Conservation (phyloP, 2,113 vertebrate species). For the Nematolebias whitei region DNA sequence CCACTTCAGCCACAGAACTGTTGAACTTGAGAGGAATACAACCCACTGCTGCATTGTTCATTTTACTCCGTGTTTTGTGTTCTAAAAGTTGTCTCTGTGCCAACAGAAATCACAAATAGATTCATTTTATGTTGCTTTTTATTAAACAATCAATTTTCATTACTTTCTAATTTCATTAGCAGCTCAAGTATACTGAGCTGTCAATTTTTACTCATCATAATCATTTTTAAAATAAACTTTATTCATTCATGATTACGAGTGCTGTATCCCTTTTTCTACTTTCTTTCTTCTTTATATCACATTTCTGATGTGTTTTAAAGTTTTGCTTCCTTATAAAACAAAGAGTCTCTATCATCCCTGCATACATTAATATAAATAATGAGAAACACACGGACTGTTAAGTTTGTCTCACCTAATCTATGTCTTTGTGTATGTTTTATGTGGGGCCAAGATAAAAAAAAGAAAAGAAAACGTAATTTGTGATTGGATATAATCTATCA, state of each 20-base stretch:
- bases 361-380: slow-evolving; percentile 30
- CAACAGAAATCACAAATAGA: not conserved
- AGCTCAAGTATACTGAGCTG: not conserved
- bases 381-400: slow-evolving; percentile 1
- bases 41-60: not conserved
- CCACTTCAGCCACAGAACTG: slow-evolving; percentile 18
- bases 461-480: slow-evolving; percentile 41
- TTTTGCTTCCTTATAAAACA: slow-evolving; percentile 13
- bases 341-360: slow-evolving; percentile 16
- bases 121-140: not conserved
- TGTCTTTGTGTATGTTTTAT: slow-evolving; percentile 29
- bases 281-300: too few relatives aligned
- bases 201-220: too few relatives aligned
- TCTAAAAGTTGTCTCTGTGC: not conserved
- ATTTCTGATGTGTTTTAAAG: not conserved
- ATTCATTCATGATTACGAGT: too few relatives aligned
- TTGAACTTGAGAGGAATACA: slow-evolving; percentile 4
- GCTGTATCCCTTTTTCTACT: too few relatives aligned
- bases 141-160: not conserved
- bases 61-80: not conserved
- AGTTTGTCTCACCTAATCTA: slow-evolving; percentile 4
- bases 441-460: slow-evolving; percentile 23
- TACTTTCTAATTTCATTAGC: slow-evolving; percentile 3
- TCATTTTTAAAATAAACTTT: too few relatives aligned
- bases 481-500: slow-evolving; percentile 65